phyloP scores from a whole-genome alignment of 1,140 invertebrate genomes.

The roundworm (Caenorhabditis elegans) region WBcel235 BX284602.5:5868001-5868500 shows the following conservation, averaged over 20 bases:
- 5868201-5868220: slow-evolving; percentile 81
- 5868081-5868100: slow-evolving; percentile 84
- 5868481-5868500: slow-evolving; percentile 84
- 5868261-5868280: slow-evolving; percentile 41
- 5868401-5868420: slow-evolving; percentile 18
- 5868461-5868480: slow-evolving; percentile 83
- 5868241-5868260: slow-evolving; percentile 69
- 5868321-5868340: slow-evolving; percentile 62
- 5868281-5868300: slow-evolving; percentile 52
- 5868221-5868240: slow-evolving; percentile 86
- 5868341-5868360: slow-evolving; percentile 63
- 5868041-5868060: slow-evolving; percentile 87
- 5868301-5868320: slow-evolving; percentile 63
- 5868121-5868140: slow-evolving; percentile 61
- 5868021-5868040: slow-evolving; percentile 90
- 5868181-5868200: slow-evolving; percentile 70
- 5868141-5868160: background rate
- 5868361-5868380: slow-evolving; percentile 35
- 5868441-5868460: slow-evolving; percentile 90
- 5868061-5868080: slow-evolving; percentile 80
- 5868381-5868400: slow-evolving; percentile 31
- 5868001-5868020: slow-evolving; percentile 60
- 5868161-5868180: slow-evolving; percentile 51
- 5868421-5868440: slow-evolving; percentile 77
- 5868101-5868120: slow-evolving; percentile 82